A percentile compares a stretch with the other conserved stretches of the same genome.
phyloP scores from a whole-genome alignment of 2,113 vertebrate species.

The Spheniscus mendiculus region DNA sequence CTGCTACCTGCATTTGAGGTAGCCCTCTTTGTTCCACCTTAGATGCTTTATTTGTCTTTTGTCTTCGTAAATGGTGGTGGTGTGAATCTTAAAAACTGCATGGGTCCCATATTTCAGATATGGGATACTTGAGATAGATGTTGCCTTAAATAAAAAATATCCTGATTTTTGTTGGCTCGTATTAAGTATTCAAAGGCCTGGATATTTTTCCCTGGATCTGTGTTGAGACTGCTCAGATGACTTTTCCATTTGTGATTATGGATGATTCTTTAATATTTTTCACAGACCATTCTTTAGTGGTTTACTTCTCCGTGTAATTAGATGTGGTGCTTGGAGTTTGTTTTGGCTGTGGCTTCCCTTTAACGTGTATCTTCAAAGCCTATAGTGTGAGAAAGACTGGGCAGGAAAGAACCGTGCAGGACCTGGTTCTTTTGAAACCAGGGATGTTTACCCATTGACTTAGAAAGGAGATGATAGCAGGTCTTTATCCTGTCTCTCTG shows the following conservation, averaged over 20 bases:
- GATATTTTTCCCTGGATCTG: not conserved
- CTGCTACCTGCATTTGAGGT: not conserved
- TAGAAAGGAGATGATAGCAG: not conserved
- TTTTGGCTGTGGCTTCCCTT: constrained; percentile 43
- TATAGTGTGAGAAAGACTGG: not conserved
- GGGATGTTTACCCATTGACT: constrained; percentile 31
- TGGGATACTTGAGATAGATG: not conserved
- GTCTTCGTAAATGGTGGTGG: not conserved
- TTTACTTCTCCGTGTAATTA: not conserved
- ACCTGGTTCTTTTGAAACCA: not conserved
- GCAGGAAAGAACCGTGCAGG: not conserved
- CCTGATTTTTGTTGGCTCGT: not conserved
- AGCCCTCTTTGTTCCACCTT: not conserved
- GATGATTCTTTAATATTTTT: not conserved
- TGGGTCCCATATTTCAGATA: not conserved
- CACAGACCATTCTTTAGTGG: not conserved
- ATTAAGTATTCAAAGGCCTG: not conserved
- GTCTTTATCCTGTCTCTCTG: not conserved
- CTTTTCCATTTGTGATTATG: not conserved
- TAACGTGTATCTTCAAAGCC: constrained; percentile 32
- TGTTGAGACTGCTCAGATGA: not conserved
- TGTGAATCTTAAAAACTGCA: not conserved
- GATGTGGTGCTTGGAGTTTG: constrained; percentile 22
- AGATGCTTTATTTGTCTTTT: not conserved
- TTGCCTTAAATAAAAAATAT: not conserved